Conservation (phyloP, 1,140 invertebrate species). For the Aphelenchoides besseyi region DNA sequence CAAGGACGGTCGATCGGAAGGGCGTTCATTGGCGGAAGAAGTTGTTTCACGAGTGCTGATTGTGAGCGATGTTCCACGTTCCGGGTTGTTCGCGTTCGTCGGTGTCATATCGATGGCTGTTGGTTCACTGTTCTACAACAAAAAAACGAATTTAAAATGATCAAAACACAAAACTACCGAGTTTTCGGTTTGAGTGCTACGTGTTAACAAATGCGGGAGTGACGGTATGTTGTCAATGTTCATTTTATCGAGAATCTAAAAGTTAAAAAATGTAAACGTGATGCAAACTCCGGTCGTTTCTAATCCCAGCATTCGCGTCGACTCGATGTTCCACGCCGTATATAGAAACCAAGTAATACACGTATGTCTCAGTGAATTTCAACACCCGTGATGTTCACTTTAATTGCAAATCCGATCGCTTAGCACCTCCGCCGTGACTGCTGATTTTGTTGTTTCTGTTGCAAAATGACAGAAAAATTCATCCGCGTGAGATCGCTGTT, state of each 20-base stretch:
- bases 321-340: no score
- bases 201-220: not conserved
- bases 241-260: no score
- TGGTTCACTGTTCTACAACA: not conserved
- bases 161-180: not conserved
- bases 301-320: no score
- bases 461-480: not conserved
- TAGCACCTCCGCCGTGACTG: no score
- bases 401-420: not conserved
- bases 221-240: not conserved
- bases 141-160: not conserved
- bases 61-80: not conserved
- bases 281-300: no score
- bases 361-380: no score
- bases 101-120: not conserved
- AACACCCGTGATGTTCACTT: no score
- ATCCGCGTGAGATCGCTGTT: not conserved
- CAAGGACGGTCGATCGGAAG: not conserved
- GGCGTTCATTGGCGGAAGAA: not conserved
- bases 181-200: not conserved
- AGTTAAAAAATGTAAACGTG: no score
- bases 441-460: conserved; percentile 3
- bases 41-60: not conserved
- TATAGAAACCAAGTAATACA: no score
- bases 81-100: not conserved